Conservation (phyloP, 2,888 invertebrate species). For the Pyralis farinalis region DNA sequence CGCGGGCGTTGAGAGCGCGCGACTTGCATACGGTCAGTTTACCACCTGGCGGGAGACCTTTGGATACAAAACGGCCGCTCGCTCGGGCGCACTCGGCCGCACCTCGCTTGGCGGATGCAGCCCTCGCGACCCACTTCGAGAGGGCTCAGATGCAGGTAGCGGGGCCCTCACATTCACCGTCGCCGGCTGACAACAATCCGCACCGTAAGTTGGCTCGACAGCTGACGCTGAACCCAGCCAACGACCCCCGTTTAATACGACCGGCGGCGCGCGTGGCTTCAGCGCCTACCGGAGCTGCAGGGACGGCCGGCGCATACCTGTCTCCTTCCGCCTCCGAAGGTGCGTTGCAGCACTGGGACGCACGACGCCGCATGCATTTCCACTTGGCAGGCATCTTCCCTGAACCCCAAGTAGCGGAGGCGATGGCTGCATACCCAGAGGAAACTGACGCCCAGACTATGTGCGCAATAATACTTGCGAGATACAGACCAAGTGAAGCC, state of each 20-base stretch:
- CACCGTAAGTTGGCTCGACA: slow-evolving; percentile 91
- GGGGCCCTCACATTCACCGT: slow-evolving; percentile 52
- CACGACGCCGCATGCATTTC: slow-evolving; percentile 89
- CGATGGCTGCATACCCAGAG: slow-evolving; percentile 93
- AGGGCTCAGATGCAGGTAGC: slow-evolving; percentile 60
- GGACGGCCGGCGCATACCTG: slow-evolving; percentile 70
- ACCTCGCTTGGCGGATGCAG: slow-evolving; percentile 58
- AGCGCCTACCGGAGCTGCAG: slow-evolving; percentile 84
- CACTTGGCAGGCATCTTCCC: slow-evolving; percentile 96
- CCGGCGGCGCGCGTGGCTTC: slow-evolving; percentile 88
- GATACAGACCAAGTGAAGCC: slow-evolving; percentile 80
- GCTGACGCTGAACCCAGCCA: slow-evolving; percentile 89
- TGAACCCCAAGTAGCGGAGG: slow-evolving; percentile 92
- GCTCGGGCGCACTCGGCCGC: slow-evolving; percentile 86
- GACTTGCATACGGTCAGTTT: slow-evolving; percentile 86
- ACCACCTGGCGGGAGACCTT: slow-evolving; percentile 73
- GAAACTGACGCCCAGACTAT: slow-evolving; percentile 95
- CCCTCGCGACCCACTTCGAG: slow-evolving; percentile 69
- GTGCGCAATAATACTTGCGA: slow-evolving; percentile 91
- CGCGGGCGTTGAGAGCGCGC: slow-evolving; percentile 86
- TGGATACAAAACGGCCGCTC: slow-evolving; percentile 80
- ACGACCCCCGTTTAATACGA: slow-evolving; percentile 84
- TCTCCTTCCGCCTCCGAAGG: slow-evolving; percentile 66
- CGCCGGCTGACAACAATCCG: slow-evolving; percentile 74
- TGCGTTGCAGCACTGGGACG: slow-evolving; percentile 81